Conservation (phyloP, 2,113 vertebrate species). For the Erythrolamprus reginae region DNA sequence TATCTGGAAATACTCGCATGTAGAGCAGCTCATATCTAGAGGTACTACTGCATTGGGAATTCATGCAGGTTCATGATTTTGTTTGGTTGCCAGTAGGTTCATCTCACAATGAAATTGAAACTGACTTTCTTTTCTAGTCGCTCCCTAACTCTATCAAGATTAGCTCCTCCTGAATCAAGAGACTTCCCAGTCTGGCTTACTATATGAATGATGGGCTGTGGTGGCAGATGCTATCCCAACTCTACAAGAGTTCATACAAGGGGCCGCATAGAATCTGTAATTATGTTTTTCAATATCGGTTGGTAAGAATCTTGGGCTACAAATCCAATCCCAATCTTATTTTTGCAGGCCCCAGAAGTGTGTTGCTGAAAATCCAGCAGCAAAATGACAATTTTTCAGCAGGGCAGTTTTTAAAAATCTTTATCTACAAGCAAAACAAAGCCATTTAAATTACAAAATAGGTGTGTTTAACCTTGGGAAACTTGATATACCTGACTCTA, state of each 20-base stretch:
- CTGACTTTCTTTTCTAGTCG: not conserved
- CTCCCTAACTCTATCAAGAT: not conserved
- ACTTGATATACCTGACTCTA: not conserved
- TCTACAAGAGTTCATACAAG: not conserved
- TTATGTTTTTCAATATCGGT: not conserved
- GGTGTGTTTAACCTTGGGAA: not conserved
- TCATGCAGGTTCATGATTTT: not conserved
- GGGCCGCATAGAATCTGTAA: not conserved
- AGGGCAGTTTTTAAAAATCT: not conserved
- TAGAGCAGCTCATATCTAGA: no score
- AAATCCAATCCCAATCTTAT: not conserved
- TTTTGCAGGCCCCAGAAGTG: not conserved
- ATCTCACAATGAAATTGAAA: not conserved
- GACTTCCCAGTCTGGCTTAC: not conserved
- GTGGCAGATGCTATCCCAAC: not conserved
- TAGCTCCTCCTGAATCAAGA: not conserved
- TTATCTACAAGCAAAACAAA: not conserved
- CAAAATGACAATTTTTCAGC: not conserved
- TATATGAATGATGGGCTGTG: not conserved
- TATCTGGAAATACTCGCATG: no score
- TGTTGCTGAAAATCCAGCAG: not conserved
- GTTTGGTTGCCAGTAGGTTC: not conserved
- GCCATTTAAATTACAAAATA: not conserved
- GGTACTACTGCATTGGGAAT: no score
- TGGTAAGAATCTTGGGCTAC: not conserved